Conservation (phyloP, 2,888 invertebrate species). For the Congeria kusceri region DNA sequence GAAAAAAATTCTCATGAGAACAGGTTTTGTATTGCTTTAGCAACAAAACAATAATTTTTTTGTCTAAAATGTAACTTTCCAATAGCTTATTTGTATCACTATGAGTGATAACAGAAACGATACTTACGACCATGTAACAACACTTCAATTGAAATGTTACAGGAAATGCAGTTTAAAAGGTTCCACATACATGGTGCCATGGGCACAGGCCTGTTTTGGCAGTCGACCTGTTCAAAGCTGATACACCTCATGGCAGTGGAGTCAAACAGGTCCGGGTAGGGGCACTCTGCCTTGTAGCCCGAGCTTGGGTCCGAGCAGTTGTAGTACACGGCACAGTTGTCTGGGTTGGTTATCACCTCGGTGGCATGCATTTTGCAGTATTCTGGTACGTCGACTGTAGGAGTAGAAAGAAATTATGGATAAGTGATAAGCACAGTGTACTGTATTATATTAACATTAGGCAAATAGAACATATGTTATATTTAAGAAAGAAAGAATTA, state of each 20-base stretch:
- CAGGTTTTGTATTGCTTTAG: too few relatives aligned
- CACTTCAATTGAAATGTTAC: too few relatives aligned
- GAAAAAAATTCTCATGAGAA: too few relatives aligned
- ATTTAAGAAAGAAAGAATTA: too few relatives aligned
- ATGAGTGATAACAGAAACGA: too few relatives aligned
- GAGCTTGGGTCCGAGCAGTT: constrained; percentile 51
- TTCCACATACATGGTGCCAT: constrained; percentile 66
- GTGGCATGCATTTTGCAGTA: constrained; percentile 56
- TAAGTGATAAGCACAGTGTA: not conserved
- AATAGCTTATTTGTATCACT: too few relatives aligned
- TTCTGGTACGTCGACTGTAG: constrained; percentile 64
- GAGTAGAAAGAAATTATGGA: not conserved
- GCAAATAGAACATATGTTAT: too few relatives aligned
- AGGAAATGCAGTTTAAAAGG: too few relatives aligned
- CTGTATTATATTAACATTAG: not conserved
- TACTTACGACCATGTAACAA: too few relatives aligned
- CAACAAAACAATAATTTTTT: too few relatives aligned
- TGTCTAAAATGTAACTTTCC: too few relatives aligned
- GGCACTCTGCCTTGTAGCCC: constrained; percentile 54
- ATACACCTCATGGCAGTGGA: constrained; percentile 23
- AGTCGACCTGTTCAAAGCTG: constrained; percentile 48
- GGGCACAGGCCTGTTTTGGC: constrained; percentile 61
- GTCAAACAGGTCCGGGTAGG: constrained; percentile 67
- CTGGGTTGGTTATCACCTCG: constrained; percentile 48
- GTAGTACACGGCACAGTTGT: constrained; percentile 66